phyloP scores from a whole-genome alignment of 2,888 invertebrate genomes.

The Lochmaea capreae region DNA sequence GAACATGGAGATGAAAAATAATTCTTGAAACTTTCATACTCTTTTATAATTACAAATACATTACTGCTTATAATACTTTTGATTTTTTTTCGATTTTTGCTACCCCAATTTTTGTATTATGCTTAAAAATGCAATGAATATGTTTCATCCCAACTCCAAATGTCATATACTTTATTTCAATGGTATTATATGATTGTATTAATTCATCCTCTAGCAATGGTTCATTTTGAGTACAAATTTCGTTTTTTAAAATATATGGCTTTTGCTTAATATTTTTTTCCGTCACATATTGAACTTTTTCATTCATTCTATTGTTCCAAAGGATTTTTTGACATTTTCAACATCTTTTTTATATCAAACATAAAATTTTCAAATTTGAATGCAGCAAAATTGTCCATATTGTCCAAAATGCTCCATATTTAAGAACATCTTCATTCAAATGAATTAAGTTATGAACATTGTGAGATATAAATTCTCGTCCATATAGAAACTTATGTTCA shows the following conservation, averaged over 20 bases:
- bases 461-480: too few species aligned
- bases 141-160: constrained; percentile 15
- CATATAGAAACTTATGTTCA: too few species aligned
- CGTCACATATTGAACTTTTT: constrained; percentile 14
- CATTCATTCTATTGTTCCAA: constrained; percentile 23
- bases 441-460: too few species aligned
- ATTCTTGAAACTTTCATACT: not conserved
- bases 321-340: constrained; percentile 20
- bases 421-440: too few species aligned
- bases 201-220: constrained; percentile 1
- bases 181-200: constrained; percentile 6
- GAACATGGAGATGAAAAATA: constrained; percentile 5
- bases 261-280: constrained; percentile 1
- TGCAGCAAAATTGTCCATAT: constrained; percentile 20
- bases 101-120: constrained; percentile 13
- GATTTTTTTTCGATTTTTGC: constrained; percentile 22
- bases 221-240: constrained; percentile 14
- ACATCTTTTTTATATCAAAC: constrained; percentile 22
- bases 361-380: constrained; percentile 29
- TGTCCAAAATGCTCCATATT: not conserved
- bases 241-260: not conserved
- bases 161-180: constrained; percentile 14
- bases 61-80: constrained; percentile 5
- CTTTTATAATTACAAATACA: constrained; percentile 8
- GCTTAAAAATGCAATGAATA: constrained; percentile 11